These are phyloP conservation scores for Yasuhikotakia modesta DNA, from an alignment of 2,797 vertebrate species.

Conservation along the genomic window DNA sequence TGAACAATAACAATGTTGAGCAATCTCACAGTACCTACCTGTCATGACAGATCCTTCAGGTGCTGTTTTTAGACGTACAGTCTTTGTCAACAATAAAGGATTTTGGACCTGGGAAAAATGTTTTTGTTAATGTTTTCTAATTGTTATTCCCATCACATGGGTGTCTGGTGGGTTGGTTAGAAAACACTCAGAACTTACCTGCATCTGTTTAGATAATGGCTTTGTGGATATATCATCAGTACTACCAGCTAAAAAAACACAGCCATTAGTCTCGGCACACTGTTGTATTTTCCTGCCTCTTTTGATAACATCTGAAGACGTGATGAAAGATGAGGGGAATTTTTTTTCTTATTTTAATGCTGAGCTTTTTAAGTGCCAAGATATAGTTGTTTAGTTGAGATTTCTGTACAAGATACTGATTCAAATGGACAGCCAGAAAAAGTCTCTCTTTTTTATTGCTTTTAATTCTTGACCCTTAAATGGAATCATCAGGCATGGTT, in stretches of 20 bases:
- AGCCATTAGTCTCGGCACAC: background rate
- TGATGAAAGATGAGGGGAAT: background rate
- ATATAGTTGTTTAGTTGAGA: constrained; percentile 10
- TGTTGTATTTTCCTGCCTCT: background rate
- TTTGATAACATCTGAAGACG: background rate
- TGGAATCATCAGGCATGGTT: background rate
- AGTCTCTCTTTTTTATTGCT: background rate
- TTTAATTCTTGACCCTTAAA: background rate
- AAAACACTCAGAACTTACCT: background rate
- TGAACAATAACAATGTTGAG: constrained; percentile 24
- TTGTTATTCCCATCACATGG: background rate
- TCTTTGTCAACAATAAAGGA: constrained; percentile 57
- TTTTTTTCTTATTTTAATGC: constrained; percentile 4
- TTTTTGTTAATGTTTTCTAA: background rate
- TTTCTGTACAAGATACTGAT: background rate
- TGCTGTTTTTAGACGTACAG: constrained; percentile 59
- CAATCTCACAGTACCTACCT: constrained; percentile 40
- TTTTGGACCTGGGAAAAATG: constrained; percentile 9
- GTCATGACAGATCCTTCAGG: constrained; percentile 67
- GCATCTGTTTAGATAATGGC: constrained; percentile 1
- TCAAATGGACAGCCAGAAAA: background rate
- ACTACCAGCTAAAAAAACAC: background rate
- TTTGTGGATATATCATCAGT: background rate
- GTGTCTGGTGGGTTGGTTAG: background rate
- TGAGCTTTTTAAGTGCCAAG: constrained; percentile 18